phyloP scores from a whole-genome alignment of 2,797 vertebrate genomes.

The Loris lydekkerianus region DNA sequence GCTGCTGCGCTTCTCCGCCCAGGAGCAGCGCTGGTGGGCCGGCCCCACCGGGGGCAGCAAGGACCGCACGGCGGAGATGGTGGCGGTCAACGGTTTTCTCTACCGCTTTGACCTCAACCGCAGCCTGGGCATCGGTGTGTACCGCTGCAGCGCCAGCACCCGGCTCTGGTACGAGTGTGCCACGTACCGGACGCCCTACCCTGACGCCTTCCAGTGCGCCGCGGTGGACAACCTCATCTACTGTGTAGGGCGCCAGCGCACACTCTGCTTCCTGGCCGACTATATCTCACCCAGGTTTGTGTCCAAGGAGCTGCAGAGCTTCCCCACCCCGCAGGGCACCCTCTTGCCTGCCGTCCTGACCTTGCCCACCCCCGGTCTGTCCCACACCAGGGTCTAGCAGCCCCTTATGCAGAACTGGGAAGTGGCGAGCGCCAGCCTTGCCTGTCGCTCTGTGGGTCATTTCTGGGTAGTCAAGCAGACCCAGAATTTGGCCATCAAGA shows the following conservation, averaged over 20 bases:
- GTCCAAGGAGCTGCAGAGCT: constrained; percentile 89
- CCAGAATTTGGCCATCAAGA: not conserved
- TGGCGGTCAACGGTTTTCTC: constrained; percentile 91
- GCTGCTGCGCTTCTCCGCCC: constrained; percentile 92
- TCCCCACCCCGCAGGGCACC: constrained; percentile 91
- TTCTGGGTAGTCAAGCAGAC: not conserved
- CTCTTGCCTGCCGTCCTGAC: constrained; percentile 93
- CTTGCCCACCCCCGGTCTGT: constrained; percentile 87
- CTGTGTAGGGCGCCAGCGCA: constrained; percentile 91
- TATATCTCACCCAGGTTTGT: constrained; percentile 93
- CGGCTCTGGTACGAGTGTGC: constrained; percentile 95
- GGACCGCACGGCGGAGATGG: constrained; percentile 93
- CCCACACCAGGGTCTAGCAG: constrained; percentile 90
- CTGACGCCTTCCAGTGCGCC: constrained; percentile 91
- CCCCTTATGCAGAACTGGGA: not conserved
- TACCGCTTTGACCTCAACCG: constrained; percentile 95
- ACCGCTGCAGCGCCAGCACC: constrained; percentile 93
- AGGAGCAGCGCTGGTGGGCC: constrained; percentile 90
- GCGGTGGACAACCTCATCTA: constrained; percentile 90
- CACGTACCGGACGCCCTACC: constrained; percentile 82
- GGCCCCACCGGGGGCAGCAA: constrained; percentile 87
- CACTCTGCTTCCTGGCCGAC: constrained; percentile 92
- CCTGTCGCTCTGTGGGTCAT: fast-evolving
- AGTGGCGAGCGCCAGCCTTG: not conserved
- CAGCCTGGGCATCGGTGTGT: constrained; percentile 90